phyloP scores from a whole-genome alignment of 2,113 vertebrate species.

The Lycaon pictus region DNA sequence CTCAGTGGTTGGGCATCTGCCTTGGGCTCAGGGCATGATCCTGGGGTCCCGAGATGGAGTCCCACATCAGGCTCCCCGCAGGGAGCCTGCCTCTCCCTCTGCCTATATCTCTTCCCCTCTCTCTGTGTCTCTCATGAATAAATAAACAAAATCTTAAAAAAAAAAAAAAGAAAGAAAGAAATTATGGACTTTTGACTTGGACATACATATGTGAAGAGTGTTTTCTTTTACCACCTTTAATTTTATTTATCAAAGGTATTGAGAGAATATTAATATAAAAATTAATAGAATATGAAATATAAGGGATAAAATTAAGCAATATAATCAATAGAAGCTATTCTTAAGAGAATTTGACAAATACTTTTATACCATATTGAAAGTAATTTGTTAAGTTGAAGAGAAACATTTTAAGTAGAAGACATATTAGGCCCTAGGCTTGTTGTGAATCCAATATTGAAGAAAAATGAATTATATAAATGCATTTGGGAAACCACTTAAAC shows the following conservation, averaged over 20 bases:
- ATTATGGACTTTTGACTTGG: neutral
- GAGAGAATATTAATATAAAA: neutral
- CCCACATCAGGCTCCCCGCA: no score
- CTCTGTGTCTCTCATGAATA: no score
- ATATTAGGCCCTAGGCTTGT: neutral
- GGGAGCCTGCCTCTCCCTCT: no score
- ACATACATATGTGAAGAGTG: neutral
- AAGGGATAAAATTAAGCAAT: neutral
- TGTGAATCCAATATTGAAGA: slow-evolving; percentile 7
- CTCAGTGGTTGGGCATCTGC: no score
- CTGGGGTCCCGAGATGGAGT: no score
- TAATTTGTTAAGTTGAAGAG: slow-evolving; percentile 16
- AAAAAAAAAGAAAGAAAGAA: neutral
- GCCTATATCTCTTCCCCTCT: no score
- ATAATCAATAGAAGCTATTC: neutral
- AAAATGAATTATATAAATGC: neutral
- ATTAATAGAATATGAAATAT: neutral
- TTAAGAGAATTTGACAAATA: neutral
- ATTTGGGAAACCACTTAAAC: neutral
- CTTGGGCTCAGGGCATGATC: no score
- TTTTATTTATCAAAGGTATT: neutral
- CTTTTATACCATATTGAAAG: neutral
- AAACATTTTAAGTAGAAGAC: slow-evolving; percentile 41
- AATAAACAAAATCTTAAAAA: no score
- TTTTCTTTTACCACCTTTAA: slow-evolving; percentile 1